Percentiles rank a stretch among this genome's conserved stretches.
Conservation (phyloP, 2,113 vertebrate species). For the Rafetus swinhoei region DNA sequence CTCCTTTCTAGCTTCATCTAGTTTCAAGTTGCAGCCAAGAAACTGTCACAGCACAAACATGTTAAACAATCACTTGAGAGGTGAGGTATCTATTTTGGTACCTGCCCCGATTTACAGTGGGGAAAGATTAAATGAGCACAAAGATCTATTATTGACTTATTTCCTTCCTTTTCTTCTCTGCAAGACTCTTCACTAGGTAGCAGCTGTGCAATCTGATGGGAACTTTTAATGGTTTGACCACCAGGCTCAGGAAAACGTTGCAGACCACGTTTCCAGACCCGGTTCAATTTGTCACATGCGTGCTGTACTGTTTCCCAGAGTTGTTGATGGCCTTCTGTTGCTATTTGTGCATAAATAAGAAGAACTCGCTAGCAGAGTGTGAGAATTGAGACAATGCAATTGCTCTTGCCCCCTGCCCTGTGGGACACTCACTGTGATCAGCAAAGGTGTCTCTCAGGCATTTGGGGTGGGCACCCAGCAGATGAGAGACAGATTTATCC, state of each 20-base stretch:
- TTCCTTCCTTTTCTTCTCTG: neutral
- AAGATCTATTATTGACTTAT: conserved; percentile 23
- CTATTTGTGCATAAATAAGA: neutral
- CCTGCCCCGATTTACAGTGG: conserved; percentile 36
- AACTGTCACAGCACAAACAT: conserved; percentile 44
- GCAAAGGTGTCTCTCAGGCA: neutral
- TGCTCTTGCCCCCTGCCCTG: neutral
- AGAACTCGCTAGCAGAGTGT: neutral
- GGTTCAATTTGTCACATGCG: neutral
- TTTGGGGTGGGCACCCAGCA: neutral
- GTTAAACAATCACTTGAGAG: conserved; percentile 2
- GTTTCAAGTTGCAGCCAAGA: conserved; percentile 53
- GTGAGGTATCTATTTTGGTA: conserved; percentile 44
- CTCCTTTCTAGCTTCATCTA: conserved; percentile 38
- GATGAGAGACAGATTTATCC: neutral
- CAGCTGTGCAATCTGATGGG: neutral
- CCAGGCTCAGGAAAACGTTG: neutral
- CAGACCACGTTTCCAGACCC: neutral
- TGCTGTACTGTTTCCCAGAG: neutral
- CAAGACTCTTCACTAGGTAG: neutral
- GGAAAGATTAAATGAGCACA: conserved; percentile 38
- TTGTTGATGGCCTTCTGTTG: accelerated
- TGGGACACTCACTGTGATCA: neutral
- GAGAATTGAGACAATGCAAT: neutral
- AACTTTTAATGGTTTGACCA: neutral